Evolutionary conservation across 35 echinoderm and acorn worm species (phyloP).

Genomic region (Heliocidaris erythrogramma): DNA sequence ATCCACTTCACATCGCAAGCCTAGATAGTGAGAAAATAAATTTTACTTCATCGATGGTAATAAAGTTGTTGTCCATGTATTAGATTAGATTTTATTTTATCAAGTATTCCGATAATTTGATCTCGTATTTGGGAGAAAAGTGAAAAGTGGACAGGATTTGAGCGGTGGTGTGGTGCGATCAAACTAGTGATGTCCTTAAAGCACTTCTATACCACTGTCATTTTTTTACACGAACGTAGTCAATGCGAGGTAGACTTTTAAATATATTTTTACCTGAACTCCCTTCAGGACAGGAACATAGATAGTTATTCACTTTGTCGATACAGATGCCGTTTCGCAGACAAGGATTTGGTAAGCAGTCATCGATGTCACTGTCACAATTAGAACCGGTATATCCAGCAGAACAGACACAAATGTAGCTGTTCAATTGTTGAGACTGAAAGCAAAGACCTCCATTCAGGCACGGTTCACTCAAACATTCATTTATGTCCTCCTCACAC

Average conservation of each 20-base stretch:
- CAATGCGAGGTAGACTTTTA: background rate
- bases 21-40: background rate
- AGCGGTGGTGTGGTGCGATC: too few species aligned
- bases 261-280: constrained; percentile 7
- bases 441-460: constrained; percentile 33
- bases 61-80: background rate
- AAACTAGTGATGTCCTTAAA: too few species aligned
- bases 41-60: too few species aligned
- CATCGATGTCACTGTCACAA: constrained; percentile 31
- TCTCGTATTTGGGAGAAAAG: too few species aligned
- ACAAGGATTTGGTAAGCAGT: constrained; percentile 46
- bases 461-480: constrained; percentile 31
- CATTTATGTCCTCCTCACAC: background rate
- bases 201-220: too few species aligned
- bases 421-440: background rate
- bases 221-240: background rate
- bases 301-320: background rate
- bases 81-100: background rate
- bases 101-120: too few species aligned
- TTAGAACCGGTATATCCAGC: constrained; percentile 24
- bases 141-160: too few species aligned
- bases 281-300: constrained; percentile 25
- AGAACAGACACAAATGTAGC: constrained; percentile 31
- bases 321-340: constrained; percentile 1
- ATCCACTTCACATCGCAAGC: constrained; percentile 19